phyloP scores from a whole-genome alignment of 2,797 vertebrate species.

The Rallus crepitans region DNA sequence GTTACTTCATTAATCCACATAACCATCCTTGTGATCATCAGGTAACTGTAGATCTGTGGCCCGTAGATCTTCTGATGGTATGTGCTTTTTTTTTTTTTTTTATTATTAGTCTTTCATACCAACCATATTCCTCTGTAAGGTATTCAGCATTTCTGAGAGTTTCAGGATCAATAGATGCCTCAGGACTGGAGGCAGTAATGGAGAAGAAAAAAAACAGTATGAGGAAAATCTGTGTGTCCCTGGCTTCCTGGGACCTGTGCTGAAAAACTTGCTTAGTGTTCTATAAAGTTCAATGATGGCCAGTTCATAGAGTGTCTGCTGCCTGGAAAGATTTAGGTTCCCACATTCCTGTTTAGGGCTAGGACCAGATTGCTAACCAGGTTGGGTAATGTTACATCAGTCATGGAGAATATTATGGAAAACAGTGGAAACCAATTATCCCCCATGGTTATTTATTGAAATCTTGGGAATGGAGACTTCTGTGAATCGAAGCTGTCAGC shows the following conservation, averaged over 20 bases:
- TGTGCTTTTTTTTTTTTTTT: fast-evolving
- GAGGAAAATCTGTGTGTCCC: neutral
- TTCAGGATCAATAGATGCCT: neutral
- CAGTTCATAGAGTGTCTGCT: neutral
- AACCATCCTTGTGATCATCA: neutral
- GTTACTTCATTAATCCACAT: neutral
- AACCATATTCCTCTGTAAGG: neutral
- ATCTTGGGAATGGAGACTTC: neutral
- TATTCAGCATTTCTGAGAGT: neutral
- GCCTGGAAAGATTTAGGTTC: neutral
- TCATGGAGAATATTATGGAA: neutral
- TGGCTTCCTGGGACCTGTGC: neutral
- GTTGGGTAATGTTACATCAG: neutral
- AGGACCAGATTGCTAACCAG: neutral
- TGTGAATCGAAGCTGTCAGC: neutral
- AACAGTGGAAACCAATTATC: neutral
- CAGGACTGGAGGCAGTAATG: neutral
- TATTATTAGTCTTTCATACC: neutral
- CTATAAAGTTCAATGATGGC: fast-evolving
- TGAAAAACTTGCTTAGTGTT: neutral
- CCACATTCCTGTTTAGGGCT: neutral
- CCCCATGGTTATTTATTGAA: neutral
- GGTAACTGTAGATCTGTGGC: neutral
- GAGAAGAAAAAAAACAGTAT: neutral
- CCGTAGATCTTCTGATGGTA: neutral